phyloP scores from a whole-genome alignment of 2,888 invertebrate genomes.

The Hypena proboscidalis region DNA sequence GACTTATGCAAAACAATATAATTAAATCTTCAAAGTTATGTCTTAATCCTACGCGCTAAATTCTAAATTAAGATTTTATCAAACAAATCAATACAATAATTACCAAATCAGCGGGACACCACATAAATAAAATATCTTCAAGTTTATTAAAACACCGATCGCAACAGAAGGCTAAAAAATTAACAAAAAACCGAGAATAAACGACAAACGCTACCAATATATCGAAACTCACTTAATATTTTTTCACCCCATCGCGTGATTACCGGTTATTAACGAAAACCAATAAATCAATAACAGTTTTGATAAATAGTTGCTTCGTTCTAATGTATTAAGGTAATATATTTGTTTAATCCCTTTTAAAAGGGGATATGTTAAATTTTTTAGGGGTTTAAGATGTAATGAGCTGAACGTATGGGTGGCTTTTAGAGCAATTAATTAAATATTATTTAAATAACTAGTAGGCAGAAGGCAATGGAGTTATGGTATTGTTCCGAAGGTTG shows the following conservation, averaged over 20 bases:
- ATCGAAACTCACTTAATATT: slow-evolving; percentile 40
- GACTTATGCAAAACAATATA: too few relatives aligned
- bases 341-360: slow-evolving; percentile 69
- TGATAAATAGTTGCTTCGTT: slow-evolving; percentile 53
- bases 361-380: slow-evolving; percentile 42
- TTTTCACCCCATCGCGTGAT: slow-evolving; percentile 63
- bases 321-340: slow-evolving; percentile 63
- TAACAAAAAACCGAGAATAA: slow-evolving; percentile 27
- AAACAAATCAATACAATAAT: slow-evolving; percentile 9
- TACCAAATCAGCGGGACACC: slow-evolving; percentile 7
- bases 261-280: slow-evolving; percentile 53
- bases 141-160: slow-evolving; percentile 13
- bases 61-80: background rate
- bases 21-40: background rate
- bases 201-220: slow-evolving; percentile 33
- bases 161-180: slow-evolving; percentile 30
- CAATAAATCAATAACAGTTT: slow-evolving; percentile 67
- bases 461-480: too few relatives aligned
- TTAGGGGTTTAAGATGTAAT: slow-evolving; percentile 47
- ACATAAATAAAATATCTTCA: slow-evolving; percentile 4
- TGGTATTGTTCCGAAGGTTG: too few relatives aligned
- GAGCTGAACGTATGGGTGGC: slow-evolving; percentile 52
- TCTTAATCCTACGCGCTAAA: background rate
- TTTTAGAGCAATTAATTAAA: slow-evolving; percentile 27
- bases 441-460: too few relatives aligned